Evolutionary conservation across 2,888 invertebrate genomes (phyloP).

Genomic region (Erebia epiphron): DNA sequence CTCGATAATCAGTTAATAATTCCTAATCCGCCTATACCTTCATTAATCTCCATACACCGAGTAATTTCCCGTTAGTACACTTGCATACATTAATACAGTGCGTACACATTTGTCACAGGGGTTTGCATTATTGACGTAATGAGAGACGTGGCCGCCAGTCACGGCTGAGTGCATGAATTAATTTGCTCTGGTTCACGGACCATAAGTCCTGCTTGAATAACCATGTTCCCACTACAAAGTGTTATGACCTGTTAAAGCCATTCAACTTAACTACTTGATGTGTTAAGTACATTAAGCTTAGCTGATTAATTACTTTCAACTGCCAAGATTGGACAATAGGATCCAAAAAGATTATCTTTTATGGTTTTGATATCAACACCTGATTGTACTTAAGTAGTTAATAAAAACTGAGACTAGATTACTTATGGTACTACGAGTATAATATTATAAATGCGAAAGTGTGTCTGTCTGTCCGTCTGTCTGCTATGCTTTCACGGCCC

Average conservation of each 20-base stretch:
- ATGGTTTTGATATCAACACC: too few relatives aligned
- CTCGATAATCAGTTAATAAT: neutral
- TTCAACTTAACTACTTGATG: neutral
- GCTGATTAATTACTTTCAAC: neutral
- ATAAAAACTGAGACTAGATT: too few relatives aligned
- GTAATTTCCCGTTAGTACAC: slow-evolving; percentile 15
- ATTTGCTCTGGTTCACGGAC: slow-evolving; percentile 52
- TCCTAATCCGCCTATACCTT: neutral
- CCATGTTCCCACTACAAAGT: slow-evolving; percentile 19
- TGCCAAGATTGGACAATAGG: too few relatives aligned
- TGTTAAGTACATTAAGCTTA: neutral
- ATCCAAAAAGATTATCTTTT: too few relatives aligned
- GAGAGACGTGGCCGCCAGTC: slow-evolving; percentile 53
- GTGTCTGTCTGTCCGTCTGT: too few relatives aligned
- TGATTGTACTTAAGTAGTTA: too few relatives aligned
- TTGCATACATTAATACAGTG: slow-evolving; percentile 18
- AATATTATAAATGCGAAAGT: too few relatives aligned
- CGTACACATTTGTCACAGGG: slow-evolving; percentile 23
- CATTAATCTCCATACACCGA: slow-evolving; percentile 16
- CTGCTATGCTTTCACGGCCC: too few relatives aligned
- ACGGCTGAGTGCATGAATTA: slow-evolving; percentile 53
- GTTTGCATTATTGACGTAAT: slow-evolving; percentile 48
- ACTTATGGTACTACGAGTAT: too few relatives aligned
- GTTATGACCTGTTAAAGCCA: slow-evolving; percentile 1
- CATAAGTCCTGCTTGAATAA: slow-evolving; percentile 49